These are phyloP conservation scores for Parapsyche elsis DNA, from an alignment of 1,140 invertebrate genomes.

Conservation along the genomic window DNA sequence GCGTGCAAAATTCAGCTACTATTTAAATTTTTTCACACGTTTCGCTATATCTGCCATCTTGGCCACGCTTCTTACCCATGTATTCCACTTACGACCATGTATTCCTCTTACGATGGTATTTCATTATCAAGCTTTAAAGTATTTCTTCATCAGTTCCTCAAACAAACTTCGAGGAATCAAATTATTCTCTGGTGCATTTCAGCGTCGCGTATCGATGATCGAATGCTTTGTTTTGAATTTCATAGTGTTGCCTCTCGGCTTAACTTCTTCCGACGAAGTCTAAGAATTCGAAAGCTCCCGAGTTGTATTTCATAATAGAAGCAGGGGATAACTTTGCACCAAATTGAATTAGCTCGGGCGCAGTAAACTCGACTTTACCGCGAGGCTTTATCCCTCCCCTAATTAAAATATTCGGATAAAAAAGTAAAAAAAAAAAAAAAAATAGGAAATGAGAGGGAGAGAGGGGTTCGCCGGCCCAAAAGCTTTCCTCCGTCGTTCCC, in stretches of 20 bases:
- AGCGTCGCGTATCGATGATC: background rate
- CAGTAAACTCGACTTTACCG: background rate
- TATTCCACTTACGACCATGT: no score
- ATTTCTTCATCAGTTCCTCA: no score
- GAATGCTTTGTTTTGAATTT: conserved; percentile 20
- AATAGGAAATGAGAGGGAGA: no score
- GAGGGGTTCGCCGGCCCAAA: background rate
- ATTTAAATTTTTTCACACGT: no score
- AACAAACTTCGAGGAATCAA: no score
- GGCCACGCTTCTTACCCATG: no score
- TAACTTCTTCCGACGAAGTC: background rate
- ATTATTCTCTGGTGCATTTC: background rate
- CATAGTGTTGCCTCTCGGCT: background rate
- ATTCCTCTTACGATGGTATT: no score
- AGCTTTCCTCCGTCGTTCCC: background rate
- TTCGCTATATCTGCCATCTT: no score
- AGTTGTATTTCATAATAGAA: conserved; percentile 36
- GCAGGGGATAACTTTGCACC: conserved; percentile 26
- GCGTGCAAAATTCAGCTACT: no score
- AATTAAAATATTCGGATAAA: conserved; percentile 7
- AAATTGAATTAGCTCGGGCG: conserved; percentile 26
- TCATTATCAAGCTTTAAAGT: no score
- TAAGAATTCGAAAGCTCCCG: conserved; percentile 16
- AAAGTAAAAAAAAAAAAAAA: background rate
- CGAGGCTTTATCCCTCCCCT: background rate